phyloP scores from a whole-genome alignment of 2,797 vertebrate species.

The Toxotes lorentzi region DNA sequence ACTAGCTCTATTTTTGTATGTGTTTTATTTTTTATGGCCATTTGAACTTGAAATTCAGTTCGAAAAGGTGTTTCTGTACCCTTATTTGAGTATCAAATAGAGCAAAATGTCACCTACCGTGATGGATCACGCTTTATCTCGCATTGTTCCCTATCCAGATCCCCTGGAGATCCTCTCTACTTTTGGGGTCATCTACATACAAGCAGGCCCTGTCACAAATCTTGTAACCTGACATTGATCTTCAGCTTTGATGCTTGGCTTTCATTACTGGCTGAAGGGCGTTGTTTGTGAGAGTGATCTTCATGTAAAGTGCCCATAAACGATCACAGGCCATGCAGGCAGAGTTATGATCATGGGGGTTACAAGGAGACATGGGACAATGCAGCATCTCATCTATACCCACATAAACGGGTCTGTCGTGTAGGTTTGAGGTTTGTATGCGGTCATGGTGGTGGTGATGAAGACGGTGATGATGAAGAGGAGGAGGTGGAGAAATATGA shows the following conservation, averaged over 20 bases:
- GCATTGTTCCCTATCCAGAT: constrained; percentile 44
- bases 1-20: background rate
- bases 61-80: background rate
- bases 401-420: constrained; percentile 46
- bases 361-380: constrained; percentile 75
- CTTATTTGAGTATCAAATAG: constrained; percentile 13
- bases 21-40: background rate
- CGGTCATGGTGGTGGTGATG: constrained; percentile 26
- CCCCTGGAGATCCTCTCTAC: constrained; percentile 33
- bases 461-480: constrained; percentile 37
- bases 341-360: constrained; percentile 76
- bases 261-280: constrained; percentile 80
- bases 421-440: constrained; percentile 58
- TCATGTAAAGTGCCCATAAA: constrained; percentile 83
- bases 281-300: constrained; percentile 80
- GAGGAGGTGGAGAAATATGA: constrained; percentile 31
- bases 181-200: constrained; percentile 44
- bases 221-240: constrained; percentile 72
- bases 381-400: constrained; percentile 64
- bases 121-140: constrained; percentile 39
- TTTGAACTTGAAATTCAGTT: constrained; percentile 19
- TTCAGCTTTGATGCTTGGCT: constrained; percentile 74
- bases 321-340: constrained; percentile 68
- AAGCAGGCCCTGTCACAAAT: constrained; percentile 50
- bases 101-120: background rate